Evolutionary conservation across 1,140 invertebrate genomes (phyloP).

Genomic region (Orussus abietinus): DNA sequence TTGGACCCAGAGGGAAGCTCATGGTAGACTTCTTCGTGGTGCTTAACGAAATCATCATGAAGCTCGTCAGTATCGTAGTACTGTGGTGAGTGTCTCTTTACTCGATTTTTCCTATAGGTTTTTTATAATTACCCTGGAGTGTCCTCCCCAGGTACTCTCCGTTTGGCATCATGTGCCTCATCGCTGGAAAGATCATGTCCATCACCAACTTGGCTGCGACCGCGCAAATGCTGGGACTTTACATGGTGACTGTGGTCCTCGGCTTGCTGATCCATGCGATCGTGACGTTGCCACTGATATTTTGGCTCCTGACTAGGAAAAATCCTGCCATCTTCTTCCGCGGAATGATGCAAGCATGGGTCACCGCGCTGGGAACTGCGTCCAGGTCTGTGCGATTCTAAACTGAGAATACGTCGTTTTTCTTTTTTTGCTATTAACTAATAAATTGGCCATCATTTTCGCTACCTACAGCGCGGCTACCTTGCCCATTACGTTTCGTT

Average conservation of each 20-base stretch:
- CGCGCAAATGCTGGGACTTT: conserved; percentile 62
- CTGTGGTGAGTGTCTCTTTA: conserved; percentile 51
- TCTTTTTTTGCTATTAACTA: too few relatives aligned
- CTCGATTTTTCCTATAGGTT: conserved; percentile 7
- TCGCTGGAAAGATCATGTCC: conserved; percentile 65
- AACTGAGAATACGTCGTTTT: too few relatives aligned
- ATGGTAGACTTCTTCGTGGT: conserved; percentile 58
- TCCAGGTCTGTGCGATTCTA: too few relatives aligned
- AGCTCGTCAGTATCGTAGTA: conserved; percentile 55
- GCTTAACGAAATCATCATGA: conserved; percentile 61
- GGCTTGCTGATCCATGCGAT: conserved; percentile 64
- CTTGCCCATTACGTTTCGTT: conserved; percentile 71
- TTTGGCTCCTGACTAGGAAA: conserved; percentile 59
- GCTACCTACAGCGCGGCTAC: conserved; percentile 65
- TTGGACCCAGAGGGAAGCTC: conserved; percentile 54
- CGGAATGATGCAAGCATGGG: conserved; percentile 62
- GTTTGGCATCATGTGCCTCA: conserved; percentile 67
- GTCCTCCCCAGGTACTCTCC: conserved; percentile 60
- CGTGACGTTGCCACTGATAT: conserved; percentile 62
- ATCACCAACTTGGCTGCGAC: conserved; percentile 61
- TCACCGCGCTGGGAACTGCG: conserved; percentile 67
- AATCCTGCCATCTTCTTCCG: conserved; percentile 64
- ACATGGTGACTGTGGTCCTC: conserved; percentile 63
- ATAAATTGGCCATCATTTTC: too few relatives aligned
- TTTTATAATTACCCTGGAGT: conserved; percentile 4